These are phyloP conservation scores for Pseudomyrmex sp. DNA, from an alignment of 1,140 invertebrate genomes.

Conservation along the genomic window DNA sequence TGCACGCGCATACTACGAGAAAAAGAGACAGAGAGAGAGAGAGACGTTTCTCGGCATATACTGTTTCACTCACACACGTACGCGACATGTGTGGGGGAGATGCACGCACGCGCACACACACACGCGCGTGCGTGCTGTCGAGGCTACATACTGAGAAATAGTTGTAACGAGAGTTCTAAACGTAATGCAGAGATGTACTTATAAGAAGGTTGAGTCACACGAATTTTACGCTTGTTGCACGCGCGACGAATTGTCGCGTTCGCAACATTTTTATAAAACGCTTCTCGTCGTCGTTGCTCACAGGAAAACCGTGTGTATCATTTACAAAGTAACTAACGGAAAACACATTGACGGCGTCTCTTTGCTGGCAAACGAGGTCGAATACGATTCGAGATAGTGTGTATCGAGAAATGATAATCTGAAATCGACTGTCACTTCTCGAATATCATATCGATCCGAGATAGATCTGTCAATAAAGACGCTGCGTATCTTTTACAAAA, in stretches of 20 bases:
- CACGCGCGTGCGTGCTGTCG: not conserved
- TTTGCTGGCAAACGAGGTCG: no score
- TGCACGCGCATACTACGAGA: conserved; percentile 68
- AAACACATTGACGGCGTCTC: no score
- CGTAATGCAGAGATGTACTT: conserved; percentile 42
- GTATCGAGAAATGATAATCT: no score
- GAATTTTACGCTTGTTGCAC: conserved; percentile 46
- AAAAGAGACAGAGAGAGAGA: not conserved
- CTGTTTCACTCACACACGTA: conserved; percentile 32
- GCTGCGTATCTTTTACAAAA: no score
- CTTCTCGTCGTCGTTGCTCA: not conserved
- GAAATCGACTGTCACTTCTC: no score
- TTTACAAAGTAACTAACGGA: no score
- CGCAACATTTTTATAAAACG: not conserved
- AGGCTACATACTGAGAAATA: conserved; percentile 6
- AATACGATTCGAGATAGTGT: no score
- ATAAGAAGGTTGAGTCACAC: conserved; percentile 34
- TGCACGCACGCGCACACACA: conserved; percentile 9
- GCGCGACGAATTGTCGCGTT: conserved; percentile 5
- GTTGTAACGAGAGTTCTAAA: not conserved
- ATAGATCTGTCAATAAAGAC: no score
- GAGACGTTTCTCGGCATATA: conserved; percentile 27
- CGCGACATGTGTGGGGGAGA: conserved; percentile 23
- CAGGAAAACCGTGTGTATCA: no score
- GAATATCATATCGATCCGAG: no score